These are phyloP conservation scores for Erannis defoliaria DNA, from an alignment of 2,888 invertebrate genomes.

Conservation along the genomic window DNA sequence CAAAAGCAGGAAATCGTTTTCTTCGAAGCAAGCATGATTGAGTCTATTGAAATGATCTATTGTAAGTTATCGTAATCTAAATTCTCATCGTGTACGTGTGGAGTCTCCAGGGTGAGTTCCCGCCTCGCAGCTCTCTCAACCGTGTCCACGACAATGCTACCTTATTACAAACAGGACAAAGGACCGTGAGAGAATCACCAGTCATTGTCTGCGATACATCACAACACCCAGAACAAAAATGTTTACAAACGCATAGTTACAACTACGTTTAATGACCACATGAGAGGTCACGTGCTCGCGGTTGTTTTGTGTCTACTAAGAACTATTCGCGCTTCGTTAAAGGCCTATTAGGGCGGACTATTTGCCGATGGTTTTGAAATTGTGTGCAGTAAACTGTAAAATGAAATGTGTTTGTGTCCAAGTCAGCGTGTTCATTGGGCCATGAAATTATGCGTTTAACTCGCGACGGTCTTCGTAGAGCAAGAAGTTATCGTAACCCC, in stretches of 20 bases:
- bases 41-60: slow-evolving; percentile 69
- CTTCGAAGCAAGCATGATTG: slow-evolving; percentile 57
- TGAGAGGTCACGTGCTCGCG: slow-evolving; percentile 27
- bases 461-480: slow-evolving; percentile 52
- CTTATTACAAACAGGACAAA: slow-evolving; percentile 73
- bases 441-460: slow-evolving; percentile 67
- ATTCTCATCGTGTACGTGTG: slow-evolving; percentile 71
- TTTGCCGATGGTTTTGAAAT: slow-evolving; percentile 39
- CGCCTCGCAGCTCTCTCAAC: slow-evolving; percentile 64
- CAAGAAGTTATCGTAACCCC: slow-evolving; percentile 48
- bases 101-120: slow-evolving; percentile 70
- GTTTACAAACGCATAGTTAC: slow-evolving; percentile 24
- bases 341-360: not conserved
- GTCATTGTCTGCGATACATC: slow-evolving; percentile 61
- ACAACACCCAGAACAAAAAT: slow-evolving; percentile 42
- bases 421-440: slow-evolving; percentile 58
- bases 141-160: slow-evolving; percentile 79
- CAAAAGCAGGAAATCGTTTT: slow-evolving; percentile 46
- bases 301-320: slow-evolving; percentile 5
- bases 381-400: slow-evolving; percentile 46
- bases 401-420: slow-evolving; percentile 29
- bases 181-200: slow-evolving; percentile 72
- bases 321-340: slow-evolving; percentile 22
- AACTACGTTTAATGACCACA: slow-evolving; percentile 22
- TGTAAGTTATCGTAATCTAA: slow-evolving; percentile 73